These are phyloP conservation scores for Austrolebias charrua DNA, from an alignment of 2,797 vertebrate genomes.

Conservation along the genomic window DNA sequence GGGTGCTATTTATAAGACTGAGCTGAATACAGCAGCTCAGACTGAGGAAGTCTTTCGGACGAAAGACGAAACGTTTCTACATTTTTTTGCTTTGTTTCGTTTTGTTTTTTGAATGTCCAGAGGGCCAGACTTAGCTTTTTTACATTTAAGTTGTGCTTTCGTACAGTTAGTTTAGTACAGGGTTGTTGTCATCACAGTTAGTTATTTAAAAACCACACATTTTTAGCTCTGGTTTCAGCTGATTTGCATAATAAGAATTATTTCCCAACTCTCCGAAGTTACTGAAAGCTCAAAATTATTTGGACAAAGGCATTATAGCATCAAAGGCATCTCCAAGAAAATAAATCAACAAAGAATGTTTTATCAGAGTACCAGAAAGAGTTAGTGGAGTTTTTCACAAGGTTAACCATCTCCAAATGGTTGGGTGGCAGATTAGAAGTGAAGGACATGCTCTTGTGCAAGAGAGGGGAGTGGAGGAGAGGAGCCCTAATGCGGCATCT, in stretches of 20 bases:
- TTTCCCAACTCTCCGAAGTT: slow-evolving; percentile 29
- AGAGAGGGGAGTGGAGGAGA: slow-evolving; percentile 81
- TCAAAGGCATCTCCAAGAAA: slow-evolving; percentile 61
- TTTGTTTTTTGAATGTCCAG: too few species aligned
- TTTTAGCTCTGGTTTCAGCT: slow-evolving; percentile 19
- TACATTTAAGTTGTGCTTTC: too few species aligned
- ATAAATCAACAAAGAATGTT: slow-evolving; percentile 69
- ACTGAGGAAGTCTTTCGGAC: too few species aligned
- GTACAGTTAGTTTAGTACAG: too few species aligned
- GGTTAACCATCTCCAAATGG: slow-evolving; percentile 86
- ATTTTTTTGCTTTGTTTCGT: too few species aligned
- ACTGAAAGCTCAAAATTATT: slow-evolving; percentile 36
- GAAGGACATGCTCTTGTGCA: slow-evolving; percentile 84
- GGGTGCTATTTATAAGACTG: too few species aligned
- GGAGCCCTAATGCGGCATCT: slow-evolving; percentile 91
- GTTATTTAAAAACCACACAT: slow-evolving; percentile 2
- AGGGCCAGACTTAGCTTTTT: too few species aligned
- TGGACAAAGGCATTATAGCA: slow-evolving; percentile 49
- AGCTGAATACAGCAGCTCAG: too few species aligned
- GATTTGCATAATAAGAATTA: slow-evolving; percentile 17
- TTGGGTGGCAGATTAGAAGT: slow-evolving; percentile 85
- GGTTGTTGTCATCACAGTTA: neutral
- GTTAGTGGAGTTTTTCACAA: slow-evolving; percentile 80
- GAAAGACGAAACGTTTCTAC: too few species aligned
- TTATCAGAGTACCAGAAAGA: slow-evolving; percentile 74